Conservation (phyloP, 1,140 invertebrate species). For the Theocolax elegans region DNA sequence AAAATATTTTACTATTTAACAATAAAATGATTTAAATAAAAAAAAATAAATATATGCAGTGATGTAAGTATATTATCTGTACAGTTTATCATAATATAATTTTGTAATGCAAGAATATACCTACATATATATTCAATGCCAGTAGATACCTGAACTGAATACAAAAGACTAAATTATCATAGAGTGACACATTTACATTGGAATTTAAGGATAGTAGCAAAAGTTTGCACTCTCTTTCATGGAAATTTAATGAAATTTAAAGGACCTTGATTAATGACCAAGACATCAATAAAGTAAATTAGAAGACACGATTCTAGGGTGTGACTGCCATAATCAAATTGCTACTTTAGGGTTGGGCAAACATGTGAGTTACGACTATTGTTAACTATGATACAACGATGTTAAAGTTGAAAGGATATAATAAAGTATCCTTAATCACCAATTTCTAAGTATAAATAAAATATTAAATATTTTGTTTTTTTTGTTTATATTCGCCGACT, state of each 20-base stretch:
- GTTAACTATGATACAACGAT: neutral
- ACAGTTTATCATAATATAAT: too few species aligned
- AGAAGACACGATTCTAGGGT: constrained; percentile 12
- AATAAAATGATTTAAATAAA: too few species aligned
- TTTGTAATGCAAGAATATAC: neutral
- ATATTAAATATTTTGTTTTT: neutral
- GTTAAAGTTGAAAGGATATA: neutral
- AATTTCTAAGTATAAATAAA: too few species aligned
- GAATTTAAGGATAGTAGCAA: neutral
- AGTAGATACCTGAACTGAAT: constrained; percentile 7
- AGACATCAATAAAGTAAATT: neutral
- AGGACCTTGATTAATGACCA: constrained; percentile 11
- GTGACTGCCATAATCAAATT: constrained; percentile 25
- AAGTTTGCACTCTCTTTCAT: neutral
- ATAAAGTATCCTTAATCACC: too few species aligned
- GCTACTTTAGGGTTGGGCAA: constrained; percentile 26
- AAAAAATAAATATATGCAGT: too few species aligned
- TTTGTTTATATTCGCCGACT: too few species aligned
- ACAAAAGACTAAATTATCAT: neutral
- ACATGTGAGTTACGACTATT: neutral
- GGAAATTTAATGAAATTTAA: constrained; percentile 6
- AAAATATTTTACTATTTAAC: too few species aligned
- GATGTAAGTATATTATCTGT: too few species aligned
- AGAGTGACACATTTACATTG: neutral
- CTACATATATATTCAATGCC: constrained; percentile 1